Conservation (phyloP, 2,797 vertebrate species). For the Cyprinella venusta region DNA sequence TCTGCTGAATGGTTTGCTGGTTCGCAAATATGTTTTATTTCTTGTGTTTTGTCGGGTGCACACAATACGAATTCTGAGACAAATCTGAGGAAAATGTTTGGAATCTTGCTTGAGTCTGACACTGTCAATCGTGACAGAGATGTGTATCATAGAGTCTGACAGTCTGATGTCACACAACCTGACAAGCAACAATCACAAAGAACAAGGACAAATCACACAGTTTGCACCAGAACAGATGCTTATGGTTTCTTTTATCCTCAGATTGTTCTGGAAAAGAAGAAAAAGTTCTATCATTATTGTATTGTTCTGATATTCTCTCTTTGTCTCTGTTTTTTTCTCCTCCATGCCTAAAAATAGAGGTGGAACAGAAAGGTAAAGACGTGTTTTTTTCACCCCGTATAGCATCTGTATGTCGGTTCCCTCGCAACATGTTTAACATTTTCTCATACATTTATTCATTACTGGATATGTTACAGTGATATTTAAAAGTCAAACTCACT, state of each 20-base stretch:
- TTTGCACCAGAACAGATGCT: slow-evolving; percentile 47
- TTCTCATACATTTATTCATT: slow-evolving; percentile 13
- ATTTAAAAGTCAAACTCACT: background rate
- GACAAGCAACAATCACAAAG: background rate
- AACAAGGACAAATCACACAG: background rate
- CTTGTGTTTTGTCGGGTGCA: background rate
- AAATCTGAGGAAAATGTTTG: background rate
- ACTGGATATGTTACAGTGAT: background rate
- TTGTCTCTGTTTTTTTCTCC: slow-evolving; percentile 67
- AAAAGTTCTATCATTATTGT: slow-evolving; percentile 71
- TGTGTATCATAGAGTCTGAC: background rate
- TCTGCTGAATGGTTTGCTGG: slow-evolving; percentile 21
- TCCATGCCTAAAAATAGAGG: slow-evolving; percentile 93
- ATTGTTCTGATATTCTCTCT: slow-evolving; percentile 67
- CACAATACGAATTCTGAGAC: background rate
- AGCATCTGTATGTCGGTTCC: background rate
- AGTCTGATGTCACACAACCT: background rate
- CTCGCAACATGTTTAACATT: slow-evolving; percentile 23
- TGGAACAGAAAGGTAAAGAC: slow-evolving; percentile 99
- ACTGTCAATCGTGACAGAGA: background rate
- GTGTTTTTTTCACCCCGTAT: slow-evolving; percentile 78
- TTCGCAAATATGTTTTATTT: background rate
- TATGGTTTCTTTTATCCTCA: slow-evolving; percentile 61
- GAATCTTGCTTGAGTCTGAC: background rate
- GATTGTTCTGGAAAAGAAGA: slow-evolving; percentile 49